Evolutionary conservation across 2,888 invertebrate genomes (phyloP), one percentile per base, ranked within the genome.

Genomic region (Galeruca laticollis): DNA sequence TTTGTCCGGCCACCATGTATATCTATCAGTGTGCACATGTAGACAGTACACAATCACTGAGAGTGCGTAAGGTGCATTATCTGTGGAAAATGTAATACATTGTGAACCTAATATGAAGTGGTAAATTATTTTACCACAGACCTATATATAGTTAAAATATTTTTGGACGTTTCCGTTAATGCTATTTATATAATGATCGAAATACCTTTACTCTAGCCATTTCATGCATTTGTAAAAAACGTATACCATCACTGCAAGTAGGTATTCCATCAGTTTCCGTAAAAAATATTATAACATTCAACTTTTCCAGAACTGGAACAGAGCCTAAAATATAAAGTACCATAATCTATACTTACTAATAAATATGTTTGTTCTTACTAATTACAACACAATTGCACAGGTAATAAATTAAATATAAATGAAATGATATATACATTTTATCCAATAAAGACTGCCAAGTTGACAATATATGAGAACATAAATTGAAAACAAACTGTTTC

Each of bases 281-380:
- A 54, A 81, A 77, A 69, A 81, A 78, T 65, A 81, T 33, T 0
- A 80, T 75, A 3, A 79, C 76, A 56, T 70, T 74, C 47, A 75
- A 11, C 43, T 71, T 69, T n/a, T 68, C 40, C 11, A n/a, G 40
- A 15, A 47, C n/a, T 21, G 18, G 31, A 40, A 40, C 11, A 49
- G 6, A n/a, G 37, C 52, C 73, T 73, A 18, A n/a, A 70, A 52
- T 13, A 70, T 35, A 13, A 43, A 20, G 33, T 26, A 15, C 20
- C 33, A 11, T 26, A n/a, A 60, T 37, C 11, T 11, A 20, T 40
- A 52, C 4, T 13, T 2, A 49, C 31, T n/a, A 21, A 0, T 11
- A 5, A 11, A 26, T 52, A 4, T 26, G 21, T 26, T 26, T 2
- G 20, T 52, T 21, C 52, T 26, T 52, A 52, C 52, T 4, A 26